Conservation (phyloP, 2,888 invertebrate species). For the Uropetala carovei region DNA sequence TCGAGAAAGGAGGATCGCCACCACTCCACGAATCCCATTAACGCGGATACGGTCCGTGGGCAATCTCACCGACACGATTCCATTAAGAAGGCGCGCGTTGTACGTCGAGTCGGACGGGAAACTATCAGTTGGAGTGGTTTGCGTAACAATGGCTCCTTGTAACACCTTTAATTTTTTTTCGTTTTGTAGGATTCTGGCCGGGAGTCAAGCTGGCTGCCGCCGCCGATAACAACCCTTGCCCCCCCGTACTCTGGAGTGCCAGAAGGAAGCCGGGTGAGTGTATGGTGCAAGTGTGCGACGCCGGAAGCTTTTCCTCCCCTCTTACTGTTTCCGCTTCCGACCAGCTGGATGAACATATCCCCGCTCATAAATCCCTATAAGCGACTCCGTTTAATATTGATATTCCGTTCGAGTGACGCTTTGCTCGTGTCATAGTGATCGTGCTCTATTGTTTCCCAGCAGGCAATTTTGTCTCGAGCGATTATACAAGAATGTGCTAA, state of each 20-base stretch:
- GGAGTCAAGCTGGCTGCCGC: constrained; percentile 82
- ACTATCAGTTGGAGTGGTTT: background rate
- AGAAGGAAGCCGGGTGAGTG: constrained; percentile 81
- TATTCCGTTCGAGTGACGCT: no score
- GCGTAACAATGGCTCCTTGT: background rate
- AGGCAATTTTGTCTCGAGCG: no score
- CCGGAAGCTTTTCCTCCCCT: no score
- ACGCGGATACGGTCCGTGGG: background rate
- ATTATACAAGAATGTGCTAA: no score
- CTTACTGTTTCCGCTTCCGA: no score
- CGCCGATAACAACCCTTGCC: constrained; percentile 77
- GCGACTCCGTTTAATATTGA: no score
- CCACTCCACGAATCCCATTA: background rate
- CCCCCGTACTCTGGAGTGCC: constrained; percentile 90
- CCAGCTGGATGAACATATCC: no score
- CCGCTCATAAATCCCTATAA: no score
- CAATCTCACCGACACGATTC: background rate
- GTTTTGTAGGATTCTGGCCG: constrained; percentile 76
- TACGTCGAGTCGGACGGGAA: background rate
- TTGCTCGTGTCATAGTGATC: no score
- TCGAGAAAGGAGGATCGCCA: no score
- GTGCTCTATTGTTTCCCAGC: no score
- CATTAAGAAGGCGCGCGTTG: background rate
- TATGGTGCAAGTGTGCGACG: no score
- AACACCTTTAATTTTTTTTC: constrained; percentile 67